These are phyloP conservation scores for Embiotoca jacksoni DNA, from an alignment of 2,113 vertebrate species.

Conservation along the genomic window DNA sequence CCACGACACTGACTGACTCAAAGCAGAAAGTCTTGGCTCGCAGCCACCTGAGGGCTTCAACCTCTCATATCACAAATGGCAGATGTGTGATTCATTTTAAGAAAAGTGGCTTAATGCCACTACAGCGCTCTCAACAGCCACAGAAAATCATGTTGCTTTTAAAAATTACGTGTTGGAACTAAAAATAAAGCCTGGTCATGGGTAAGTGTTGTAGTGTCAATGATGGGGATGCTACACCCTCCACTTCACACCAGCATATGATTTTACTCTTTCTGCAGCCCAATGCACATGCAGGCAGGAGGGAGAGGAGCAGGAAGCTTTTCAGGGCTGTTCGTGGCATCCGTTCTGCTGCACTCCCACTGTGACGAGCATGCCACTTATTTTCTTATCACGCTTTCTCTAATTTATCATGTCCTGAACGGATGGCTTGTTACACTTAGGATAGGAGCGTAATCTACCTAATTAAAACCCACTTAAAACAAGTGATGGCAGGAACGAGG, in stretches of 20 bases:
- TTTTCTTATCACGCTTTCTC: constrained; percentile 56
- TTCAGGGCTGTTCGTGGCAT: constrained; percentile 55
- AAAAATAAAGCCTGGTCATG: constrained; percentile 56
- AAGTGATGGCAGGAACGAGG: constrained; percentile 18
- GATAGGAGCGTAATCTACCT: constrained; percentile 41
- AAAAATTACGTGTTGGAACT: constrained; percentile 34
- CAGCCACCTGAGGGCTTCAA: constrained; percentile 23
- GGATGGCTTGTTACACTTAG: constrained; percentile 51
- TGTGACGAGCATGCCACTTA: constrained; percentile 64
- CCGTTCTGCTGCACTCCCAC: constrained; percentile 35
- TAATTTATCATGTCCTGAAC: constrained; percentile 50
- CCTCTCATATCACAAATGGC: constrained; percentile 44
- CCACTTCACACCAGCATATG: constrained; percentile 37
- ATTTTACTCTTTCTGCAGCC: background rate
- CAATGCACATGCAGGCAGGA: too few relatives aligned
- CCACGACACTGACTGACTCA: constrained; percentile 42
- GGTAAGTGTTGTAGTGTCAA: constrained; percentile 26
- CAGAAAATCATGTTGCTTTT: constrained; percentile 34
- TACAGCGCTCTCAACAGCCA: constrained; percentile 33
- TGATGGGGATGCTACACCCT: constrained; percentile 41
- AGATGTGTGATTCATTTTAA: constrained; percentile 64
- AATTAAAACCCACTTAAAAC: constrained; percentile 55
- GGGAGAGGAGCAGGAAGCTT: constrained; percentile 27
- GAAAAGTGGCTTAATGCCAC: constrained; percentile 42
- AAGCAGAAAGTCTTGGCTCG: constrained; percentile 44